Evolutionary conservation across 2,113 vertebrate genomes (phyloP).

Genomic region (Myotis davidii): DNA sequence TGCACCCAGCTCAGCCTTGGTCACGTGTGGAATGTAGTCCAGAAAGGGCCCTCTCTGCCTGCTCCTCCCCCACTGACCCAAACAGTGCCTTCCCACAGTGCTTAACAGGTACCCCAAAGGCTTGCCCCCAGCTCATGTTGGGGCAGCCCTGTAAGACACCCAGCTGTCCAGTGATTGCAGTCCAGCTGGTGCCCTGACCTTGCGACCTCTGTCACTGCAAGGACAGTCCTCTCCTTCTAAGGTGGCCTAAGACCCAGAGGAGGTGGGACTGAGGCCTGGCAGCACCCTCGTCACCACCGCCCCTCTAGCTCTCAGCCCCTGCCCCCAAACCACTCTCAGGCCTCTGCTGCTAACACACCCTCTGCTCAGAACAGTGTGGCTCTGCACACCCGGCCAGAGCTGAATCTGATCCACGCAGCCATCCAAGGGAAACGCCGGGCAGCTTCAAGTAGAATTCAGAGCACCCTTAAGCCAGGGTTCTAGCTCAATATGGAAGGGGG

Average conservation of each 20-base stretch:
- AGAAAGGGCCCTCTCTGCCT: too few species aligned
- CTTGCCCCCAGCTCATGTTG: background rate
- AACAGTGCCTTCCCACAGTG: background rate
- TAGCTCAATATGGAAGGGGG: background rate
- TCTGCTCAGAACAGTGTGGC: background rate
- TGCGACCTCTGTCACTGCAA: too few species aligned
- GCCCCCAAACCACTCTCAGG: background rate
- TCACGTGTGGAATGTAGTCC: background rate
- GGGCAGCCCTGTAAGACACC: background rate
- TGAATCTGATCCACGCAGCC: too few species aligned
- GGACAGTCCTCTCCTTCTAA: background rate
- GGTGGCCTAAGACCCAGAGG: background rate
- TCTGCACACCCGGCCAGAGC: too few species aligned
- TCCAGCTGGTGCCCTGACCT: background rate
- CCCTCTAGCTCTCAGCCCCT: background rate
- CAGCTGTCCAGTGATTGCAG: background rate
- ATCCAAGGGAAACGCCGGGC: background rate
- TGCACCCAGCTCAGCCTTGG: background rate
- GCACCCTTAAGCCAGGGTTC: background rate
- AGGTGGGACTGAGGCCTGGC: background rate
- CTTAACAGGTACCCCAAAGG: background rate
- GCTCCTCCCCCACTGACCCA: background rate
- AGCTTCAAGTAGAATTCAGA: background rate
- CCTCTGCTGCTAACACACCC: too few species aligned
- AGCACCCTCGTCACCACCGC: accelerated